Evolutionary conservation across 2,797 vertebrate genomes (phyloP).

Genomic region (Liparis tanakae): DNA sequence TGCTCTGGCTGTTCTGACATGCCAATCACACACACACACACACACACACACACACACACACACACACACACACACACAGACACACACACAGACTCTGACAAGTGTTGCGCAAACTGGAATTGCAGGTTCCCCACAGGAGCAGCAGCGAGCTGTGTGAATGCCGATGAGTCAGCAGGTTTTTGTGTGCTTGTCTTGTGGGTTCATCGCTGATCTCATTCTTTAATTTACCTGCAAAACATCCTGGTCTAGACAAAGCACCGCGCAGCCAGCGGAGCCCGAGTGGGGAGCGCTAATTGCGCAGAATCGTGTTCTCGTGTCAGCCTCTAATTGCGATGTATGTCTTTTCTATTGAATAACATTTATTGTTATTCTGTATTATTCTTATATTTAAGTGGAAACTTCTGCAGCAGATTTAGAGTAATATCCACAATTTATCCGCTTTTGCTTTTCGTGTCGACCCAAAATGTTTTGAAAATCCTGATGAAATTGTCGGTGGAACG

Average conservation of each 20-base stretch:
- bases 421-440: not conserved
- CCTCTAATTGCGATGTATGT: constrained; percentile 9
- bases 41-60: not conserved
- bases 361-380: not conserved
- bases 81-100: constrained; percentile 27
- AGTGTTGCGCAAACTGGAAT: constrained; percentile 63
- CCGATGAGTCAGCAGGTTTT: constrained; percentile 66
- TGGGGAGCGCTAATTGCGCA: constrained; percentile 26
- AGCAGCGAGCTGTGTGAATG: constrained; percentile 32
- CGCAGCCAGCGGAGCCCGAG: constrained; percentile 24
- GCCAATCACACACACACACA: constrained; percentile 61
- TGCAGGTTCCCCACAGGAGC: constrained; percentile 60
- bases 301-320: constrained; percentile 26
- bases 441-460: not conserved
- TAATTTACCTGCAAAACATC: constrained; percentile 41
- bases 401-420: not conserved
- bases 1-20: constrained; percentile 60
- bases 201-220: constrained; percentile 74
- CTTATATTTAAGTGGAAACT: constrained; percentile 9
- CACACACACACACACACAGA: not conserved
- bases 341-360: no score
- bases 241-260: constrained; percentile 62
- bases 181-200: constrained; percentile 63
- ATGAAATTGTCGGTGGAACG: not conserved
- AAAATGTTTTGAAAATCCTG: not conserved